Evolutionary conservation across 2,888 invertebrate species (phyloP), one percentile per base, ranked within the genome.

Genomic region (Anarsia innoxiella): DNA sequence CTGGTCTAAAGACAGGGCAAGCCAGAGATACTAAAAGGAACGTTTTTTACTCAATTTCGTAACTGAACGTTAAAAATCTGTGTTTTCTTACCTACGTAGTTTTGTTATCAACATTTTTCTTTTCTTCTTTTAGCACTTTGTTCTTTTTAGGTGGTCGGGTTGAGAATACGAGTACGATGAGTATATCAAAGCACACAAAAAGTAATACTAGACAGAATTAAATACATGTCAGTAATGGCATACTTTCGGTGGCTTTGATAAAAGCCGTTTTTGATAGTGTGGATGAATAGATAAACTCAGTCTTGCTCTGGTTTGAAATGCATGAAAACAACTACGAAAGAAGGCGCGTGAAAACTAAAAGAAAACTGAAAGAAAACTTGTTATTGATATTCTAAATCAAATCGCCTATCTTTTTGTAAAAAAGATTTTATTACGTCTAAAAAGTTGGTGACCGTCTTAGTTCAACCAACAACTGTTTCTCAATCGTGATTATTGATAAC

Each of bases 401-500:
- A 8, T 3, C 25, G 25, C n/a, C 25, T 25, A 25, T 25, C 25
- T 36, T 29, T 9, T 12, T 9, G 4, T 11, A 26, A 14, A 28
- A 35, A 11, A 10, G n/a, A 26, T 10, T 5, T 28, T 15, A 36
- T 29, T 11, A 35, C 35, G 12, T 35, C 35, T 29, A 37, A 30
- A 37, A 37, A 14, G 13, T 31, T 25, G 31, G 25, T n/a, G 31
- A 37, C 8, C 36, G 36, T 29, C 29, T 36, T 19, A 36, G 12
- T 29, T 36, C 15, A 13, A 28, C n/a, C 19, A 37, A 14, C n/a
- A 37, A 25, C 11, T 9, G 8, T 31, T 37, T 37, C 31, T 37
- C 31, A 15, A 31, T 37, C 2, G 31, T 23, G 9, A 37, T 37
- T 23, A 28, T 28, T n/a, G 37, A 37, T 23, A 37, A 25, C 2